phyloP scores from a whole-genome alignment of 2,113 vertebrate genomes.

The Solea senegalensis region DNA sequence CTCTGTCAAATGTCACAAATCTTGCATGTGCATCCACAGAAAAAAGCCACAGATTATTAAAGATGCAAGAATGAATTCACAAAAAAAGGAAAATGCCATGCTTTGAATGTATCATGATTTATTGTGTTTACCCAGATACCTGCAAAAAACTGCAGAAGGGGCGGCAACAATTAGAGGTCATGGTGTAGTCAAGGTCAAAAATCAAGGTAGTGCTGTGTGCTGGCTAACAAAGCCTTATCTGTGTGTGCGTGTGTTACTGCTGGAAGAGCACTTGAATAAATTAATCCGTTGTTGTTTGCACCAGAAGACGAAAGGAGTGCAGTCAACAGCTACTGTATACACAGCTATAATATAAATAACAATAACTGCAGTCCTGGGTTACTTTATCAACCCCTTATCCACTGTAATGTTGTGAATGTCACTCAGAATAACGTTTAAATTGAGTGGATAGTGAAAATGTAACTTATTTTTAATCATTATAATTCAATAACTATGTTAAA shows the following conservation, averaged over 20 bases:
- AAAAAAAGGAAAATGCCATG: neutral
- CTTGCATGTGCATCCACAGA: neutral
- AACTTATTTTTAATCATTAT: no score
- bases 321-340: neutral
- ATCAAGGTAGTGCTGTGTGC: neutral
- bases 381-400: no score
- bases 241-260: neutral
- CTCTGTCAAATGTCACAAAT: conserved; percentile 29
- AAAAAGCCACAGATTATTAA: conserved; percentile 23
- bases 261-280: neutral
- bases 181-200: neutral
- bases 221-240: neutral
- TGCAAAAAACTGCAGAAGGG: neutral
- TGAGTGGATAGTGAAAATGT: no score
- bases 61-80: conserved; percentile 7
- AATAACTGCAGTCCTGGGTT: no score
- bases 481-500: no score
- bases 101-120: neutral
- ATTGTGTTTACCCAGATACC: conserved; percentile 11
- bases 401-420: no score
- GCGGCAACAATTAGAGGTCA: neutral
- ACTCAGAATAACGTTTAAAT: no score
- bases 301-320: conserved; percentile 5
- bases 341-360: no score
- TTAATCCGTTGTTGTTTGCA: neutral